Conservation (phyloP, 2,888 invertebrate genomes). For the Erebia aethiops region DNA sequence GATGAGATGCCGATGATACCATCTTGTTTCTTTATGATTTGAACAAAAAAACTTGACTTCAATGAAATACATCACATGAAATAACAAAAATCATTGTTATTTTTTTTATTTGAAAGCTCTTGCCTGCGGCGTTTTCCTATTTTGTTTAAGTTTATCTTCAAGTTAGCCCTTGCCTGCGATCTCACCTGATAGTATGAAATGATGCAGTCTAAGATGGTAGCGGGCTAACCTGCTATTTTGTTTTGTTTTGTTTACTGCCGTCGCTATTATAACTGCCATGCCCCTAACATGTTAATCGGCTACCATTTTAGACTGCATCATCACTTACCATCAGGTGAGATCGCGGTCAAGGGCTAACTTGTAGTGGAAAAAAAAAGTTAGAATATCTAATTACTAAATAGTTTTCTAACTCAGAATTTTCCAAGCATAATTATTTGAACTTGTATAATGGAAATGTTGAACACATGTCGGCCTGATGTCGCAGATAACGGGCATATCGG, state of each 20-base stretch:
- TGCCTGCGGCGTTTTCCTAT: not conserved
- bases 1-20: not conserved
- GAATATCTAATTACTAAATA: no score
- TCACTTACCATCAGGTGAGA: no score
- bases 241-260: no score
- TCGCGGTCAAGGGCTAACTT: no score
- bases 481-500: constrained; percentile 42
- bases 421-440: not conserved
- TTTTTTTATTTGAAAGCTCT: not conserved
- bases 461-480: constrained; percentile 37
- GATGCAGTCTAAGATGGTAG: no score
- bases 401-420: constrained; percentile 1
- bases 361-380: no score
- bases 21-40: constrained; percentile 6
- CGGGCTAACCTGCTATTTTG: no score
- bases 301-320: no score
- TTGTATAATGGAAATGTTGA: constrained; percentile 22
- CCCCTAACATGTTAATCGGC: no score
- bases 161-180: no score
- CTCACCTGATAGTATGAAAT: no score
- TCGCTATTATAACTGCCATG: no score
- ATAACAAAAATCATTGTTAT: not conserved
- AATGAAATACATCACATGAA: not conserved
- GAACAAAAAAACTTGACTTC: not conserved
- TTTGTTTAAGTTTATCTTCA: not conserved